phyloP scores from a whole-genome alignment of 1,140 invertebrate genomes.

The Polypedilum pembai region DNA sequence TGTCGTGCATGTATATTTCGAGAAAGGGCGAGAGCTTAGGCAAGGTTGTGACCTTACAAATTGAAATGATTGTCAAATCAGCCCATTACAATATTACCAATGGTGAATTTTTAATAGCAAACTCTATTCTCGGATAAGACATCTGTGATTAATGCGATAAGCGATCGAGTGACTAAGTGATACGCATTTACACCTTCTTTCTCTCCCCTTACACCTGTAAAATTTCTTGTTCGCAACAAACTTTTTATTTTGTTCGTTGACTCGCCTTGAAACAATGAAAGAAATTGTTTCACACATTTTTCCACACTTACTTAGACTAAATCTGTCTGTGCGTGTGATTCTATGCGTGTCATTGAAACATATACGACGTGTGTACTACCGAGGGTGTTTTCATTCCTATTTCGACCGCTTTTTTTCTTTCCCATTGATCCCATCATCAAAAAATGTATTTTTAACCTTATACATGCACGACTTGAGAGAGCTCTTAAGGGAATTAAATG shows the following conservation, averaged over 20 bases:
- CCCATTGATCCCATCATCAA: no score
- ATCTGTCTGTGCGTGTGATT: background rate
- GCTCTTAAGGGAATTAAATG: no score
- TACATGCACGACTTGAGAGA: no score
- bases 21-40: background rate
- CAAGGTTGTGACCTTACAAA: background rate
- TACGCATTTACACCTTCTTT: background rate
- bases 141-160: no score
- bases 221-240: background rate
- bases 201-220: background rate
- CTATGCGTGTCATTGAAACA: background rate
- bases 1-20: background rate
- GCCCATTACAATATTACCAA: background rate
- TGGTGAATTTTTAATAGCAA: background rate
- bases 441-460: no score
- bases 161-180: background rate
- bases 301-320: background rate
- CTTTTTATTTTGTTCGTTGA: background rate
- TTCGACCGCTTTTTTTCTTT: no score
- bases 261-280: background rate
- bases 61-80: conserved; percentile 18
- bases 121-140: no score
- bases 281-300: conserved; percentile 2
- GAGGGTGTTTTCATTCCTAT: no score
- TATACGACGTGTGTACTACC: background rate